These are phyloP conservation scores for Copidosoma floridanum DNA, from an alignment of 1,140 invertebrate genomes.

Conservation along the genomic window DNA sequence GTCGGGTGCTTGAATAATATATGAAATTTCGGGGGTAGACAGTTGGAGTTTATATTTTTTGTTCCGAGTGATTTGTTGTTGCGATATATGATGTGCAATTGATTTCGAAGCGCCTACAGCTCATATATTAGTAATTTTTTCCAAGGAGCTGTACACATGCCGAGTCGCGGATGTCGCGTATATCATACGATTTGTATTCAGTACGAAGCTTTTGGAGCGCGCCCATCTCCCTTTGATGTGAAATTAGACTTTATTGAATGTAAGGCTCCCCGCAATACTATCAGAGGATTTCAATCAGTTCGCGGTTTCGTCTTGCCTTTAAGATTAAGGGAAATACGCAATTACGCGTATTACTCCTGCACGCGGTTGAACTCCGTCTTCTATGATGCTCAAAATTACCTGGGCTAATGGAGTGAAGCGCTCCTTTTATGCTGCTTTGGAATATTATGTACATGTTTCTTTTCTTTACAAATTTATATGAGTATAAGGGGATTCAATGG, in stretches of 20 bases:
- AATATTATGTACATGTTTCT: neutral
- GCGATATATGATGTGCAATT: too few species aligned
- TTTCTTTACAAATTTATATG: too few species aligned
- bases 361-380: neutral
- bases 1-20: neutral
- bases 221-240: constrained; percentile 37
- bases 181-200: constrained; percentile 22
- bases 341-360: constrained; percentile 38
- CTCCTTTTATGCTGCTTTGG: neutral
- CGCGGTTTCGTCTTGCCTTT: constrained; percentile 19
- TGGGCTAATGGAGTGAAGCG: neutral
- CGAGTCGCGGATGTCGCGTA: neutral
- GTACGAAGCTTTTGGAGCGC: neutral
- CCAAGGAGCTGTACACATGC: neutral
- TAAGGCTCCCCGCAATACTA: constrained; percentile 17
- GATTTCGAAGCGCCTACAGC: too few species aligned
- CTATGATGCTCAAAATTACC: constrained; percentile 5
- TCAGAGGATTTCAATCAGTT: constrained; percentile 35
- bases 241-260: constrained; percentile 37
- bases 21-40: too few species aligned
- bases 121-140: constrained; percentile 17
- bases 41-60: too few species aligned
- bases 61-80: too few species aligned
- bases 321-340: constrained; percentile 43
- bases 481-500: too few species aligned